Base-by-base conservation (phyloP, 2,888 invertebrate species). In the Drosophila neotestacea region DNA sequence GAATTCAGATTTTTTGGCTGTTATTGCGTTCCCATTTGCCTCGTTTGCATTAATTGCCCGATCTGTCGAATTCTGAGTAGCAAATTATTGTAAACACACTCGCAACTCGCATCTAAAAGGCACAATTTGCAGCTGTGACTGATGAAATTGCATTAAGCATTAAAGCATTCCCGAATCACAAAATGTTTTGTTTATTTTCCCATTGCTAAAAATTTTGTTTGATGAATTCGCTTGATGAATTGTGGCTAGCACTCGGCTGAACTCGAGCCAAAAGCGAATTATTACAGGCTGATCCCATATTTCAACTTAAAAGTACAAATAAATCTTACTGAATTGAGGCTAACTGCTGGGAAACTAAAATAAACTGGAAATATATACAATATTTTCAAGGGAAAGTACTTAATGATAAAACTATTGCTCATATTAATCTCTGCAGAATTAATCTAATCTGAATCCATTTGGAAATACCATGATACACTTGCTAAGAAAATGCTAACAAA, bases 181-280 rank as follows among this genome's bases (percentile, higher is more conserved):
- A 50, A 66, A 68, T 42, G 13, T 36, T 68, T 79, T 81, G 81
- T 84, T 83, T 86, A 81, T 84, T 84, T 86, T 76, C 30, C 55
- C 52, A 61, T 36, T 4, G 65, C 68, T 32, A 46, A 22, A 73
- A 52, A 74, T 68, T 81, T 50, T 72, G 77, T 84, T 83, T 83
- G 81, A 86, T 79, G 84, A 79, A 83, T 79, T 80, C 69, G 55
- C 71, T 48, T 62, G 54, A 71, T 66, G 63, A 68, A 72, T 72
- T 63, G 47, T 44, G 48, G 39, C 38, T 4, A 32, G 54, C 36
- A 56, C 46, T 58, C 28, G 28, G 13, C 38, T 36, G 16, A 28
- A 38, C 16, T 38, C 38, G 30, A 38, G 28, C 10, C 39, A 38
- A 51, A 13, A 4, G n/a, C 42, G 22, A 44, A 34, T 50, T 48